A percentile compares a stretch with the other conserved stretches of the same genome.
phyloP scores from a whole-genome alignment of 2,888 invertebrate genomes.

The Keiferia lycopersicella region DNA sequence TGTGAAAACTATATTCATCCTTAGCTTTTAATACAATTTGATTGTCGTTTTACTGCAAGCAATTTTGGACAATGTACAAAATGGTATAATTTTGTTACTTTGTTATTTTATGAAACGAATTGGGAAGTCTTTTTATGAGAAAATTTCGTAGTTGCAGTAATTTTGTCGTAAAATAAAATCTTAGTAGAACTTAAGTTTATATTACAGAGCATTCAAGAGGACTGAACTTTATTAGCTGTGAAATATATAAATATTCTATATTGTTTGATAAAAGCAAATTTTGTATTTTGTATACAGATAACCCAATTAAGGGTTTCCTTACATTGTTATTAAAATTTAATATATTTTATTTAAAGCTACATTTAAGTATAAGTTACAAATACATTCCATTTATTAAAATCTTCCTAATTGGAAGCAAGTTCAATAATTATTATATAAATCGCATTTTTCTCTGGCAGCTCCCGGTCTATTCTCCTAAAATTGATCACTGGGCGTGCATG shows the following conservation, averaged over 20 bases:
- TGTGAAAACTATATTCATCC: neutral
- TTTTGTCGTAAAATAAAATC: constrained; percentile 6
- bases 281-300: no score
- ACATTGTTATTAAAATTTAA: no score
- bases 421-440: neutral
- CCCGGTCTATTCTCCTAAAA: constrained; percentile 32
- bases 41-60: constrained; percentile 10
- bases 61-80: constrained; percentile 6
- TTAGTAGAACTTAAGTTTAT: neutral
- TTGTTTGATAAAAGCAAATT: no score
- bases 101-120: constrained; percentile 4
- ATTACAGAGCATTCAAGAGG: neutral
- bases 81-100: constrained; percentile 9
- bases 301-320: no score
- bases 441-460: constrained; percentile 20
- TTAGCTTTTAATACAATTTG: constrained; percentile 12
- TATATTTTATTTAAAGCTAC: no score
- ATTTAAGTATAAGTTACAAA: no score
- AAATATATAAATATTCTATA: no score
- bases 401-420: no score
- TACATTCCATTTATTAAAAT: no score
- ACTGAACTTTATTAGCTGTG: no score
- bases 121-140: neutral
- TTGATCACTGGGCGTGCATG: constrained; percentile 34
- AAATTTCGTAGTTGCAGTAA: neutral